These are phyloP conservation scores for Scaptomyza graminum DNA, from an alignment of 1,140 invertebrate genomes.

Conservation along the genomic window DNA sequence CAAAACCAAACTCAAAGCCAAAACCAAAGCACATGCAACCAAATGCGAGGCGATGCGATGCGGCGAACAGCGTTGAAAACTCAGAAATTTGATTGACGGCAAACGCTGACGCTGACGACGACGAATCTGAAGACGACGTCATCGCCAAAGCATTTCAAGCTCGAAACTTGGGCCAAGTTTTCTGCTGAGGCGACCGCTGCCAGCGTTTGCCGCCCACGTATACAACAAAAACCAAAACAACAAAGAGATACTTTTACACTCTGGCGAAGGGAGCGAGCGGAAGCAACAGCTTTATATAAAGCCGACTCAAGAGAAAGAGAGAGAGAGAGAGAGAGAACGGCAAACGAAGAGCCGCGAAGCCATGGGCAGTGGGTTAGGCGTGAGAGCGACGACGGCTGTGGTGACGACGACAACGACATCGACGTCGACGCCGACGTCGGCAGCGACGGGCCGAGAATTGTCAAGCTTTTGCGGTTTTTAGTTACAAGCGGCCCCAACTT, in stretches of 20 bases:
- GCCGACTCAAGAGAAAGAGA: constrained; percentile 13
- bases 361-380: constrained; percentile 23
- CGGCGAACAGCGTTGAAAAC: constrained; percentile 42
- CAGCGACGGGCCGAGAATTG: constrained; percentile 35
- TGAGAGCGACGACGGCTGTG: constrained; percentile 36
- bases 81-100: constrained; percentile 64
- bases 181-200: constrained; percentile 46
- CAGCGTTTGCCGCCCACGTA: constrained; percentile 68
- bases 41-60: constrained; percentile 35
- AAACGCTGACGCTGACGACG: constrained; percentile 46
- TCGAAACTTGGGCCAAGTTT: constrained; percentile 66
- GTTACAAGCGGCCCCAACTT: constrained; percentile 67
- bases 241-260: constrained; percentile 69
- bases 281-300: constrained; percentile 74
- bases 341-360: constrained; percentile 1
- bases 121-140: constrained; percentile 68
- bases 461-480: constrained; percentile 78
- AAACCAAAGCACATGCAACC: constrained; percentile 54
- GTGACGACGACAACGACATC: constrained; percentile 3
- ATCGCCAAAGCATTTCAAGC: constrained; percentile 72
- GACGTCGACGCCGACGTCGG: neutral
- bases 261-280: constrained; percentile 52
- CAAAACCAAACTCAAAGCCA: constrained; percentile 12
- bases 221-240: constrained; percentile 35
- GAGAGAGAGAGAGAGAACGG: constrained; percentile 10